Base-by-base conservation (phyloP, 2,888 invertebrate species). In the Ormyrus rosae region DNA sequence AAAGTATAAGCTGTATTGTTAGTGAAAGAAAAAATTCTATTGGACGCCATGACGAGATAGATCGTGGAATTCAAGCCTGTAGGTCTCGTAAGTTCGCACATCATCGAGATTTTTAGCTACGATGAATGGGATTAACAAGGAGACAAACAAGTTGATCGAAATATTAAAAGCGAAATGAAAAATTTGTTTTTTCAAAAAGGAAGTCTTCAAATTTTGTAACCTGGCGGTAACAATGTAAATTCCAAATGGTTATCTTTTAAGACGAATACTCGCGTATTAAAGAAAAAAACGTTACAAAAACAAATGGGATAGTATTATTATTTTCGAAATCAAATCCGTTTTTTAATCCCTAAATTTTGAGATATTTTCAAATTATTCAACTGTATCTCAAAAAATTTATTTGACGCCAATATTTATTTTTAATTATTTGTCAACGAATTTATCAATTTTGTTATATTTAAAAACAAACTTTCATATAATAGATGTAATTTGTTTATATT, bases 241-340 rank as follows among this genome's bases (percentile, higher is more conserved):
- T 67, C 34, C 56, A 65, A 74, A 65, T 67, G 65, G 50, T 74
- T 74, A 74, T 74, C 48, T 48, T 65, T 74, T 74, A 74, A 65
- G 56, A 58, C 55, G 19, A 74, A 74, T 74, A 74, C 65, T 74
- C 65, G 73, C 56, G 64, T 50, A 65, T 74, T 65, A 74, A 74
- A 74, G 67, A n/a, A 48, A 74, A 74, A 74, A 74, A 74, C 58
- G 74, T 74, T 74, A 67, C 74, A 58, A 74, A 74, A 50, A 65
- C 34, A 56, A 58, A 46, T 53, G 13, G 11, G 10, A 9, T n/a
- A 46, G 58, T 8, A 55, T 73, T 64, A 19, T 64, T 73, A 46
- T 72, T 63, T 64, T 74, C 45, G 46, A 63, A 45, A 1, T 46
- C 10, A 34, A 63, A 46, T 63, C n/a, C 6, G 4, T n/a, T 63